Percentiles rank a stretch among this genome's conserved stretches.
These are phyloP conservation scores for Meloidogyne chitwoodi DNA, from an alignment of 1,140 invertebrate species.

Conservation along the genomic window DNA sequence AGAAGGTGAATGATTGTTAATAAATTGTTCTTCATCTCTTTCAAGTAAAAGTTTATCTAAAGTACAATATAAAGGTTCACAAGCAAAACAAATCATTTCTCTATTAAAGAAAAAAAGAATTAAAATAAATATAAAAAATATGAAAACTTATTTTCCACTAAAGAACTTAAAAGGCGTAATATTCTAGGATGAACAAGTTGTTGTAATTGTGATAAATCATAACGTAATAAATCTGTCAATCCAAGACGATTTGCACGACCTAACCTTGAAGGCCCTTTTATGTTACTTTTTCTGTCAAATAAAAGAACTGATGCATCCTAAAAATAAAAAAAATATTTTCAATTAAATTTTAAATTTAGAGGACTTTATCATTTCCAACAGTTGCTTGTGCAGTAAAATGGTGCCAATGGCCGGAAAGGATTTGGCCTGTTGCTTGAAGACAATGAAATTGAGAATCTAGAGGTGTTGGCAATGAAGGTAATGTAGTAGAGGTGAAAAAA, in stretches of 20 bases:
- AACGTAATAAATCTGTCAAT: conserved; percentile 60
- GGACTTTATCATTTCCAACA: conserved; percentile 7
- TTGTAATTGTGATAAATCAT: conserved; percentile 51
- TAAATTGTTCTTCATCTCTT: not conserved
- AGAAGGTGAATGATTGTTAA: not conserved
- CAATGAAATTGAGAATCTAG: conserved; percentile 11
- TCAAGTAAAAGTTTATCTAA: conserved; percentile 23
- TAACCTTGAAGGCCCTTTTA: conserved; percentile 52
- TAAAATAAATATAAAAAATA: not conserved
- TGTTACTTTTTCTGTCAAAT: conserved; percentile 62
- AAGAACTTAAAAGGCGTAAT: conserved; percentile 58
- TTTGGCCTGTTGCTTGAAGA: not conserved
- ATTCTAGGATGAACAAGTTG: conserved; percentile 61
- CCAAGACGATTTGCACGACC: conserved; percentile 56
- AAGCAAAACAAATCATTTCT: conserved; percentile 38
- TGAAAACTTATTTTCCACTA: conserved; percentile 63
- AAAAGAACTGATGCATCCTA: conserved; percentile 54
- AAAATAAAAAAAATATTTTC: not conserved
- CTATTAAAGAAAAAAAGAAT: conserved; percentile 1
- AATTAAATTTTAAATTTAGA: not conserved
- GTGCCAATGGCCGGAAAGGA: conserved; percentile 14
- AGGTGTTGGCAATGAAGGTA: not conserved
- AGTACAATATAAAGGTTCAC: conserved; percentile 35
- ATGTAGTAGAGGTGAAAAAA: not conserved
- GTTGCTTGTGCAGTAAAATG: conserved; percentile 17